Conservation (phyloP, 1,140 invertebrate species). For the Acromyrmex echinatior region DNA sequence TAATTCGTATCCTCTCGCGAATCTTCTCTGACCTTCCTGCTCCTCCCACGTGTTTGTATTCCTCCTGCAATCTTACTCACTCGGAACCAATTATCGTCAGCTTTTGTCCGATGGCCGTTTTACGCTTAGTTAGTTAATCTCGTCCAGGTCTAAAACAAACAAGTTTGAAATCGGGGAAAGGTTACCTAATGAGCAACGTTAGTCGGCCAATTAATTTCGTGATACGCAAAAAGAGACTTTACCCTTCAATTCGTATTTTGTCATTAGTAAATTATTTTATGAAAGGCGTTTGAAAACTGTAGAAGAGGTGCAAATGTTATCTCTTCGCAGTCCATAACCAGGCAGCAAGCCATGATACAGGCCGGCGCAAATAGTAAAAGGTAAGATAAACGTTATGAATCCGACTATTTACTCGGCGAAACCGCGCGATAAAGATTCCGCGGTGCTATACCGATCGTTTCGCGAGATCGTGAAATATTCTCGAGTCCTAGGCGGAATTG, state of each 20-base stretch:
- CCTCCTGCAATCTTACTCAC: constrained; percentile 57
- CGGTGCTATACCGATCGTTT: constrained; percentile 66
- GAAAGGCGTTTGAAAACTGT: neutral
- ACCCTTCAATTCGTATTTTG: neutral
- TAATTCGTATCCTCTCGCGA: constrained; percentile 69
- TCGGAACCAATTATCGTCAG: constrained; percentile 59
- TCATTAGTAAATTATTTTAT: neutral
- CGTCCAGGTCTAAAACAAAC: neutral
- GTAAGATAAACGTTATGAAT: constrained; percentile 54
- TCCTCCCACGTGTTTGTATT: constrained; percentile 69
- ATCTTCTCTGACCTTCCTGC: constrained; percentile 59
- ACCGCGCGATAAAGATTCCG: constrained; percentile 69
- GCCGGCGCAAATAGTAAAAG: constrained; percentile 7
- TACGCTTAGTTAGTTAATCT: constrained; percentile 23
- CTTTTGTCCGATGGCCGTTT: constrained; percentile 72
- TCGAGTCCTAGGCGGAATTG: constrained; percentile 54
- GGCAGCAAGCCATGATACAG: constrained; percentile 18
- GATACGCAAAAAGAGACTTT: neutral
- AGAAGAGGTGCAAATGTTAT: neutral
- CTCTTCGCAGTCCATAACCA: neutral
- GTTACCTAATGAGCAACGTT: neutral
- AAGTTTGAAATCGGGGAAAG: neutral
- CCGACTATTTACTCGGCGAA: constrained; percentile 32
- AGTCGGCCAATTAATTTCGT: constrained; percentile 3
- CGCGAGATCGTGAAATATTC: constrained; percentile 75